Evolutionary conservation across 2,888 invertebrate species (phyloP).

Genomic region (Oegoconia quadripuncta): DNA sequence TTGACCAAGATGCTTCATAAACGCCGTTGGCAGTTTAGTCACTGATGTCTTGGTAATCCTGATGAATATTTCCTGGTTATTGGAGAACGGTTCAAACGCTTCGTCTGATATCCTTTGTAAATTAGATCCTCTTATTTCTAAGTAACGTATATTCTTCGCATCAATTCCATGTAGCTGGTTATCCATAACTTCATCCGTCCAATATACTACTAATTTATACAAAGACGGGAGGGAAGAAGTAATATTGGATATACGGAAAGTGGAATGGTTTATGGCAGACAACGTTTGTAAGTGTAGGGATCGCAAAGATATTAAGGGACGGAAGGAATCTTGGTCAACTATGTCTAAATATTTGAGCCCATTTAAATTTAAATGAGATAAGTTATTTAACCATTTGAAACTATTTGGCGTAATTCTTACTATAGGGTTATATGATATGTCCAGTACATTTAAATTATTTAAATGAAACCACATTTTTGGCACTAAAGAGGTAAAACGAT

Average conservation of each 20-base stretch:
- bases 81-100: slow-evolving; percentile 86
- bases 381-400: slow-evolving; percentile 83
- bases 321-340: slow-evolving; percentile 86
- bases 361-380: slow-evolving; percentile 87
- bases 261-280: slow-evolving; percentile 85
- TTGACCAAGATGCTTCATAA: slow-evolving; percentile 87
- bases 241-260: slow-evolving; percentile 83
- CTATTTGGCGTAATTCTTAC: slow-evolving; percentile 85
- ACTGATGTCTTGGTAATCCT: slow-evolving; percentile 88
- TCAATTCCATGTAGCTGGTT: slow-evolving; percentile 88
- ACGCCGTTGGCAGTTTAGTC: slow-evolving; percentile 87
- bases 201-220: slow-evolving; percentile 86
- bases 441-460: slow-evolving; percentile 85
- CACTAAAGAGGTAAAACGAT: slow-evolving; percentile 86
- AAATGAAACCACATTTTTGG: slow-evolving; percentile 86
- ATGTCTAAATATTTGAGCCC: slow-evolving; percentile 85
- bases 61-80: slow-evolving; percentile 86
- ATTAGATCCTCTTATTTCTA: slow-evolving; percentile 88
- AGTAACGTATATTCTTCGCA: slow-evolving; percentile 86
- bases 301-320: slow-evolving; percentile 84
- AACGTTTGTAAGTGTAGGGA: slow-evolving; percentile 86
- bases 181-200: slow-evolving; percentile 85
- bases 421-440: slow-evolving; percentile 90
- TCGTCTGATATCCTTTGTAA: slow-evolving; percentile 87
- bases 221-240: slow-evolving; percentile 85